phyloP scores from a whole-genome alignment of 1,140 invertebrate species.

The Neelides sp. region DNA sequence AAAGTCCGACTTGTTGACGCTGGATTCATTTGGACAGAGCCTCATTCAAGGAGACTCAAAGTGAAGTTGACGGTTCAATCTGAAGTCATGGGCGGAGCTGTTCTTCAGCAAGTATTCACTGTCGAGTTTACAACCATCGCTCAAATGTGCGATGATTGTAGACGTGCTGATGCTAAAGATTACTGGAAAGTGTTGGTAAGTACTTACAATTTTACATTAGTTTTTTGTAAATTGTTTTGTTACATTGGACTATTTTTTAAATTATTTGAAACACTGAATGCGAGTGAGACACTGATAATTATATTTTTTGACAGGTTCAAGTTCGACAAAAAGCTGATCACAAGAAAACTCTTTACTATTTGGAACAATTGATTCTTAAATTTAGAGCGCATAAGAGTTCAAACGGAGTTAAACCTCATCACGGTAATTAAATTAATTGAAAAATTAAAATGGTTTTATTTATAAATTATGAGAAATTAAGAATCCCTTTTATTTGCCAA shows the following conservation, averaged over 20 bases:
- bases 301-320: conserved; percentile 48
- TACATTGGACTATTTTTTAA: conserved; percentile 8
- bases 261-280: conserved; percentile 1
- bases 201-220: conserved; percentile 35
- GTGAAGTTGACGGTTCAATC: conserved; percentile 94
- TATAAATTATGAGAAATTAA: conserved; percentile 8
- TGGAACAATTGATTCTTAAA: conserved; percentile 95
- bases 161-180: conserved; percentile 90
- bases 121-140: conserved; percentile 83
- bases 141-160: conserved; percentile 97
- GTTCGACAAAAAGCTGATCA: conserved; percentile 76
- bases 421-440: conserved; percentile 47
- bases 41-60: conserved; percentile 95
- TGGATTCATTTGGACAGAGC: conserved; percentile 96
- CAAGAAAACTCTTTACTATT: conserved; percentile 96
- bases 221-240: conserved; percentile 16
- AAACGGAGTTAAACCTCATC: conserved; percentile 81
- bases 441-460: too few species aligned
- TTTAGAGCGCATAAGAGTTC: conserved; percentile 84
- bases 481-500: conserved; percentile 7
- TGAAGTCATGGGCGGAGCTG: conserved; percentile 71
- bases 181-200: conserved; percentile 84
- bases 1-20: conserved; percentile 87
- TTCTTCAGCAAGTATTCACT: conserved; percentile 80
- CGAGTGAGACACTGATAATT: conserved; percentile 7